These are phyloP conservation scores for Digitonthophagus gazella DNA, from an alignment of 2,888 invertebrate genomes.

Conservation along the genomic window DNA sequence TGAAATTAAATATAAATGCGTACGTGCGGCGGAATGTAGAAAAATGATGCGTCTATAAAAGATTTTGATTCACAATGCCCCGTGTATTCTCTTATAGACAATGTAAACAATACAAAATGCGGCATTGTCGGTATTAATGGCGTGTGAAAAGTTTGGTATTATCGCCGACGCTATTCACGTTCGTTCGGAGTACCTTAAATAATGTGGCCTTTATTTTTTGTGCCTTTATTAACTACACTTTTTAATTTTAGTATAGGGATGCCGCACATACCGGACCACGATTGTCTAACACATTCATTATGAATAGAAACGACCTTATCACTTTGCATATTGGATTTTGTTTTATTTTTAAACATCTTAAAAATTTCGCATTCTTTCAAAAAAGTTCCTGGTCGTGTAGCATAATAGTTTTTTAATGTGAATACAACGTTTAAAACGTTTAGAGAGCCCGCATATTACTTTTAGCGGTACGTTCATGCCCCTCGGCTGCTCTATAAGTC, in stretches of 20 bases:
- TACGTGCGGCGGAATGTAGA: conserved; percentile 13
- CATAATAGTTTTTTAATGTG: neutral
- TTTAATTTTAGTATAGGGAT: neutral
- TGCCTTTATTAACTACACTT: conserved; percentile 1
- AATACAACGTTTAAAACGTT: no score
- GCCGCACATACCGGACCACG: conserved; percentile 2
- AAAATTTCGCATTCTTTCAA: neutral
- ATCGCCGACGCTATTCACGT: neutral
- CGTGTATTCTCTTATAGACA: conserved; percentile 7
- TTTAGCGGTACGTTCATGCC: neutral
- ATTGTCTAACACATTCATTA: conserved; percentile 1
- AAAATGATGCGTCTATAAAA: conserved; percentile 12
- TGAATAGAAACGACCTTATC: neutral
- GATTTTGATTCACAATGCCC: conserved; percentile 9
- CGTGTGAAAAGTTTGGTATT: conserved; percentile 13
- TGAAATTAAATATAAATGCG: conserved; percentile 14
- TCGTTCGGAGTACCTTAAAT: conserved; percentile 6
- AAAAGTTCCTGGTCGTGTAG: neutral
- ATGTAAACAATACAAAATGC: conserved; percentile 16
- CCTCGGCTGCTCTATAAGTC: neutral
- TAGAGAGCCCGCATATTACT: neutral
- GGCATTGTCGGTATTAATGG: conserved; percentile 10
- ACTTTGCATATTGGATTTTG: no score
- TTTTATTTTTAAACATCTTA: neutral
- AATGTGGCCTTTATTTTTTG: conserved; percentile 12